Base-by-base conservation (phyloP, 2,113 vertebrate species). In the Crypturellus undulatus region DNA sequence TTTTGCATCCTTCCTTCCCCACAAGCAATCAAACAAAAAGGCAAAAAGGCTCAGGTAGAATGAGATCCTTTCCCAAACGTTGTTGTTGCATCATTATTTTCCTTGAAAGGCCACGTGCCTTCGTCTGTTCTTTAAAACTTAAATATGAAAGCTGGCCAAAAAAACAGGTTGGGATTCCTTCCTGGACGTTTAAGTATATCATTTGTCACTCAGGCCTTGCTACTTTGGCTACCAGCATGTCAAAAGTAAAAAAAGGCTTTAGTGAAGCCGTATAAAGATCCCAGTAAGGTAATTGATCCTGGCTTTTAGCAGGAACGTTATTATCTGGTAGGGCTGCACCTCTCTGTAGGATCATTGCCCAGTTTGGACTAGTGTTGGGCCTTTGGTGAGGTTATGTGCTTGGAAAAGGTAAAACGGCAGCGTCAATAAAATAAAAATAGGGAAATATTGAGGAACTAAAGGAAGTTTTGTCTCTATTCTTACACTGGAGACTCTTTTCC, bases 121-220 rank as follows among this genome's bases (percentile, higher is more conserved):
- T 79, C 59, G 72, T 51, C 89, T 32, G 51, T 40, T 60, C 3
- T 3, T 78, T 73, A 60, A 68, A 72, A 60, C 42, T 34, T 11
- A 21, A 86, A 87, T 83, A 71, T 80, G 60, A 76, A 67, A 80
- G 54, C 54, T 34, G 10, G 42, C 54, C 24, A 25, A 18, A 63
- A 62, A 60, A 75, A 5, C 51, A 51, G 70, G 51, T 30, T 0
- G 0, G 40, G 52, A 69, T 86, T 78, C 36, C 58, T 88, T 95
- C 86, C 52, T 86, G 64, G 43, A 88, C 65, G 20, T 20, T 79
- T 71, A 71, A 67, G 36, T 40, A 78, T 70, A 67, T 86, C 26
- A 80, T 94, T 90, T 91, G n/a, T 94, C 92, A 84, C 65, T 38
- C 68, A 45, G 85, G 47, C 32, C 64, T 62, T 65, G 65, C 84